A percentile compares a stretch with the other conserved stretches of the same genome.
These are phyloP conservation scores for Pteromalus puparum DNA, from an alignment of 1,140 invertebrate genomes.

Conservation along the genomic window DNA sequence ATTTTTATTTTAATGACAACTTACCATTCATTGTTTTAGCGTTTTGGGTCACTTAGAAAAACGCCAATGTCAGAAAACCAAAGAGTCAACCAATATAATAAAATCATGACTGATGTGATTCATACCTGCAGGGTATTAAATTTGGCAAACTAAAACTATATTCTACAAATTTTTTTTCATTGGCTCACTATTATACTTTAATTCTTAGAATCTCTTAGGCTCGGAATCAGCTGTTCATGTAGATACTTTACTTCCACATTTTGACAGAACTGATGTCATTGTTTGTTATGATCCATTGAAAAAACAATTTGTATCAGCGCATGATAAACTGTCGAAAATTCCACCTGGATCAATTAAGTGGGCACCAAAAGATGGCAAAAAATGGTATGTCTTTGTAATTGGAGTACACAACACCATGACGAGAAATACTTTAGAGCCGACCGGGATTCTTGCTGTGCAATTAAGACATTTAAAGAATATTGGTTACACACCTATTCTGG, in stretches of 20 bases:
- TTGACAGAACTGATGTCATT: neutral
- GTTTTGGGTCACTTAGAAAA: neutral
- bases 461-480: slow-evolving; percentile 12
- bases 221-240: neutral
- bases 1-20: neutral
- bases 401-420: slow-evolving; percentile 16
- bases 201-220: neutral
- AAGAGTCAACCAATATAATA: neutral
- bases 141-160: neutral
- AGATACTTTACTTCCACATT: neutral
- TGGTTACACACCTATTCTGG: slow-evolving; percentile 22
- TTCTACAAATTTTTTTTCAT: neutral
- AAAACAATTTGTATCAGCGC: neutral
- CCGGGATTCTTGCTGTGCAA: neutral
- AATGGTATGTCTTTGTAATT: slow-evolving; percentile 16
- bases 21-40: neutral
- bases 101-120: slow-evolving; percentile 6
- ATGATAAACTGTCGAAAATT: neutral
- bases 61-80: neutral
- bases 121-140: neutral
- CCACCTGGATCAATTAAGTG: slow-evolving; percentile 3
- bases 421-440: neutral
- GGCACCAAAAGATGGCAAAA: slow-evolving; percentile 35
- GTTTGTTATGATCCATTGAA: neutral
- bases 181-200: neutral